Base-by-base conservation (phyloP, 2,888 invertebrate species). In the Hybos culiciformis region DNA sequence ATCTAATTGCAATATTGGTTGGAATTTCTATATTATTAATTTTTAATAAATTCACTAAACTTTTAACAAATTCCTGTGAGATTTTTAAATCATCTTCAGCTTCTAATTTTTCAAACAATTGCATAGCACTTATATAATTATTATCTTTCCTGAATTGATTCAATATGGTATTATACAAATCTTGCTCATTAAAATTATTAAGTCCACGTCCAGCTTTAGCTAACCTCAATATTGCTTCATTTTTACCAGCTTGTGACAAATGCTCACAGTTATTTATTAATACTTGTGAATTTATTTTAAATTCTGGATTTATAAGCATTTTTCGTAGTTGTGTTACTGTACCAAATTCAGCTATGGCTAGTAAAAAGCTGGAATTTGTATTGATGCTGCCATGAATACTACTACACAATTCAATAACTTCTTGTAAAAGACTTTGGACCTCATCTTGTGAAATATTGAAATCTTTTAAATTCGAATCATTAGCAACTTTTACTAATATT, bases 241-340 rank as follows among this genome's bases (percentile, higher is more conserved):
- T 54, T 2, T 60, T 53, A 0, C 63, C 62, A 44, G 58, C 56
- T 40, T 56, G 52, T 0, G 58, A 61, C 37, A 66, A 50, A 48
- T 64, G 59, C 37, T 74, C 72, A 52, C 75, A 75, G 44, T 71
- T 70, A 4, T 71, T 68, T 12, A 69, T 37, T 5, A 77, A 50
- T 9, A 70, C 66, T 14, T 72, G 72, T 0, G 71, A 66, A 42
- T 74, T 74, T 44, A 74, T 59, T 44, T 67, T 67, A 9, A 73
- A 67, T 1, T 67, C 60, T 0, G 76, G 74, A 51, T 74, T 76
- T 5, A 64, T 56, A 4, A 73, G 52, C 14, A 69, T 51, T 32
- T 70, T 70, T n/a, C 61, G 60, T 31, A 72, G 50, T 41, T 68
- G 63, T 34, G 62, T 64, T 31, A 63, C 62, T 4, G 64, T 61